A percentile compares a stretch with the other conserved stretches of the same genome.
These are phyloP conservation scores for Lepidurus arcticus DNA, from an alignment of 1,140 invertebrate species.

Conservation along the genomic window DNA sequence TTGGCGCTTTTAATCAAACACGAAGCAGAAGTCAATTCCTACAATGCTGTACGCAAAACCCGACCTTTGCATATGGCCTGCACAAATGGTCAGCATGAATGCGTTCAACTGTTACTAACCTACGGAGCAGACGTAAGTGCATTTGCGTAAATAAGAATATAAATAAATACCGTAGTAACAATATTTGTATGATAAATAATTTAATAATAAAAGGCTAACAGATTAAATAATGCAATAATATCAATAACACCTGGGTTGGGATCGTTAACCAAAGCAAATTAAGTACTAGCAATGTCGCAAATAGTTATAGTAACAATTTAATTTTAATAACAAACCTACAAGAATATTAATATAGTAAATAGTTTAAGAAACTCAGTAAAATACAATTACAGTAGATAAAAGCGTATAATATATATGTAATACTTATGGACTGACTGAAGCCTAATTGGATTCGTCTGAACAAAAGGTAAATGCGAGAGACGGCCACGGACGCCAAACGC, in stretches of 20 bases:
- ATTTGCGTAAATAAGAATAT: neutral
- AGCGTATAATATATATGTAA: no score
- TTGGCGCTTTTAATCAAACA: conserved; percentile 40
- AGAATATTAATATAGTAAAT: no score
- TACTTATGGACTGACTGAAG: no score
- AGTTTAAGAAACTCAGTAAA: no score
- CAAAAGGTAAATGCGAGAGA: conserved; percentile 27
- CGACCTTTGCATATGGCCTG: conserved; percentile 28
- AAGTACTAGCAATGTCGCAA: no score
- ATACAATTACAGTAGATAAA: no score
- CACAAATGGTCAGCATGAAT: conserved; percentile 24
- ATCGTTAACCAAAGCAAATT: no score
- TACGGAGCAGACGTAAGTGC: conserved; percentile 25
- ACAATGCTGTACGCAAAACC: neutral
- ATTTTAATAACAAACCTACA: no score
- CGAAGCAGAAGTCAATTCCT: conserved; percentile 29
- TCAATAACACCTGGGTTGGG: no score
- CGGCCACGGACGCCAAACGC: conserved; percentile 24
- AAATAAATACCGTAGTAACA: neutral
- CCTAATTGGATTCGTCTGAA: no score
- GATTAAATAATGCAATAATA: neutral
- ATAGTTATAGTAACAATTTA: no score
- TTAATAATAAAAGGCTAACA: neutral
- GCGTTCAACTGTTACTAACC: conserved; percentile 22
- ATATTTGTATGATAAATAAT: neutral